Evolutionary conservation across 1,140 invertebrate genomes (phyloP).

Genomic region (Anastrepha obliqua): DNA sequence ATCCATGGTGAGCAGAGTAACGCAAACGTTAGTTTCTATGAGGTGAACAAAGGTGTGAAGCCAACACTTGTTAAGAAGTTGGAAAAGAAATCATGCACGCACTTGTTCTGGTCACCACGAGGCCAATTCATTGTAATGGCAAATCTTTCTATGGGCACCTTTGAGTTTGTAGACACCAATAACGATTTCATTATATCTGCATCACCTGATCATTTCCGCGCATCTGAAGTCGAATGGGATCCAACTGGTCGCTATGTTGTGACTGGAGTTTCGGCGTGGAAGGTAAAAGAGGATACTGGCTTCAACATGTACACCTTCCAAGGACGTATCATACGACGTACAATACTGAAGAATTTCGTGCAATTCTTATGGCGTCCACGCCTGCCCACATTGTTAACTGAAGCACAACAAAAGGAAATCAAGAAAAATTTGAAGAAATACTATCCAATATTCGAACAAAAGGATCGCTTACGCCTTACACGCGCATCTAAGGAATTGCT

Average conservation of each 20-base stretch:
- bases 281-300: constrained; percentile 96
- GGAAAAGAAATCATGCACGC: constrained; percentile 94
- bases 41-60: constrained; percentile 91
- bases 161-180: constrained; percentile 95
- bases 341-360: constrained; percentile 93
- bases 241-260: constrained; percentile 98
- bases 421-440: constrained; percentile 99
- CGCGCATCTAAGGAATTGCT: constrained; percentile 98
- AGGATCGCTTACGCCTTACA: constrained; percentile 93
- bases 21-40: constrained; percentile 95
- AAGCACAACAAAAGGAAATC: constrained; percentile 92
- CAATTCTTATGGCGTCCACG: constrained; percentile 97
- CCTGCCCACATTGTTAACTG: constrained; percentile 88
- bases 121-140: constrained; percentile 97
- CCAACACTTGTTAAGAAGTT: constrained; percentile 91
- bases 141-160: constrained; percentile 87
- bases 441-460: constrained; percentile 95
- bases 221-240: constrained; percentile 98
- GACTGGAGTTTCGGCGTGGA: constrained; percentile 95
- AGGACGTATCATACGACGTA: constrained; percentile 84
- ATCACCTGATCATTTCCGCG: constrained; percentile 91
- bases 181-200: constrained; percentile 96
- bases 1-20: constrained; percentile 95
- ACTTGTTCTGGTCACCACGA: constrained; percentile 96
- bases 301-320: constrained; percentile 99